A percentile compares a stretch with the other conserved stretches of the same genome.
Conservation (phyloP, 1,140 invertebrate species). For the Idris sp. region DNA sequence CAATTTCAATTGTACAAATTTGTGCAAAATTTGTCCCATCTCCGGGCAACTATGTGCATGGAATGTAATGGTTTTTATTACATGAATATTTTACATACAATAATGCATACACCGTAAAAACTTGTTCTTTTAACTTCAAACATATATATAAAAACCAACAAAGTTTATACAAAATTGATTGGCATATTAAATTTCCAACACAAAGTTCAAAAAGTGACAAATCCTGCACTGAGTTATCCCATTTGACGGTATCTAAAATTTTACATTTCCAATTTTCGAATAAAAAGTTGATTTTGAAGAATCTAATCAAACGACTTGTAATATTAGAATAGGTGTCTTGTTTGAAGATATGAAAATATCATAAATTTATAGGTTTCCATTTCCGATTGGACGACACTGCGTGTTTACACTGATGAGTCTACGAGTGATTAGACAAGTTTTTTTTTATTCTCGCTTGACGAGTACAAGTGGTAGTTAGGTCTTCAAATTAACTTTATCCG, state of each 20-base stretch:
- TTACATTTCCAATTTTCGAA: neutral
- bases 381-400: slow-evolving; percentile 44
- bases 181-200: too few species aligned
- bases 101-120: too few species aligned
- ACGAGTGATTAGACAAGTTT: slow-evolving; percentile 65
- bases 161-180: too few species aligned
- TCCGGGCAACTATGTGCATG: too few species aligned
- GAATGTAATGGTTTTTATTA: too few species aligned
- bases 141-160: too few species aligned
- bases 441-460: slow-evolving; percentile 52
- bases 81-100: too few species aligned
- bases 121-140: too few species aligned
- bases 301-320: slow-evolving; percentile 57
- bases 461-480: slow-evolving; percentile 60
- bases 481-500: slow-evolving; percentile 62
- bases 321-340: slow-evolving; percentile 52
- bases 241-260: neutral
- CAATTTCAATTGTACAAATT: too few species aligned
- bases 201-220: too few species aligned
- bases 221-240: too few species aligned
- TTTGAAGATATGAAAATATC: slow-evolving; percentile 59
- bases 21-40: too few species aligned
- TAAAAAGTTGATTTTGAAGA: slow-evolving; percentile 1
- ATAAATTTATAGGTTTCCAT: slow-evolving; percentile 59
- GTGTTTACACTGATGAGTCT: slow-evolving; percentile 60